Percentiles rank a stretch among this genome's conserved stretches.
Evolutionary conservation across 1,140 invertebrate species (phyloP).

Genomic region (Acarapis woodi): DNA sequence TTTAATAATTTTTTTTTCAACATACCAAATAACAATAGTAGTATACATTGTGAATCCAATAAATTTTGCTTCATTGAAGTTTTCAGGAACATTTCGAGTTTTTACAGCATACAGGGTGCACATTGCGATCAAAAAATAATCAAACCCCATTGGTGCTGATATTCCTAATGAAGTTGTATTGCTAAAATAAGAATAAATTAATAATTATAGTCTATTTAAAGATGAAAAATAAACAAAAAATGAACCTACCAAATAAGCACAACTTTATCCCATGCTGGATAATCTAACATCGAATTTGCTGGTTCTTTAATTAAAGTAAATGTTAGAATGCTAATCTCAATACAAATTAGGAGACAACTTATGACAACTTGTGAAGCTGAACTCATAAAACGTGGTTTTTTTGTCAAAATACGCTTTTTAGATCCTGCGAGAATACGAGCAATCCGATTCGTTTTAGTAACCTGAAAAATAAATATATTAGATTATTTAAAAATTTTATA

Average conservation of each 20-base stretch:
- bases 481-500: too few species aligned
- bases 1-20: too few species aligned
- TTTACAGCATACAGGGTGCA: constrained; percentile 59
- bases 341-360: constrained; percentile 29
- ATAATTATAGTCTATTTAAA: too few species aligned
- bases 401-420: constrained; percentile 44
- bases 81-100: constrained; percentile 55
- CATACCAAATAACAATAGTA: constrained; percentile 61
- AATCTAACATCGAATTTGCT: constrained; percentile 28
- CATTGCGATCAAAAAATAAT: constrained; percentile 39
- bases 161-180: constrained; percentile 24
- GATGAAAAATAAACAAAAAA: background rate
- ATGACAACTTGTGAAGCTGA: constrained; percentile 32
- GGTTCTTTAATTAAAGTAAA: constrained; percentile 36
- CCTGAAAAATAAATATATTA: too few species aligned
- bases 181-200: too few species aligned
- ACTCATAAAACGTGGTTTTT: constrained; percentile 35
- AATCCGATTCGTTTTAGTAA: constrained; percentile 61
- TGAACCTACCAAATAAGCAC: constrained; percentile 32
- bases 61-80: constrained; percentile 58
- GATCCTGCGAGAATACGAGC: constrained; percentile 48
- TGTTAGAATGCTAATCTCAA: constrained; percentile 35
- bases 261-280: constrained; percentile 22
- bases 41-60: constrained; percentile 64
- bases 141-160: constrained; percentile 42